phyloP scores from a whole-genome alignment of 2,113 vertebrate genomes.

The Ciconia maguari region DNA sequence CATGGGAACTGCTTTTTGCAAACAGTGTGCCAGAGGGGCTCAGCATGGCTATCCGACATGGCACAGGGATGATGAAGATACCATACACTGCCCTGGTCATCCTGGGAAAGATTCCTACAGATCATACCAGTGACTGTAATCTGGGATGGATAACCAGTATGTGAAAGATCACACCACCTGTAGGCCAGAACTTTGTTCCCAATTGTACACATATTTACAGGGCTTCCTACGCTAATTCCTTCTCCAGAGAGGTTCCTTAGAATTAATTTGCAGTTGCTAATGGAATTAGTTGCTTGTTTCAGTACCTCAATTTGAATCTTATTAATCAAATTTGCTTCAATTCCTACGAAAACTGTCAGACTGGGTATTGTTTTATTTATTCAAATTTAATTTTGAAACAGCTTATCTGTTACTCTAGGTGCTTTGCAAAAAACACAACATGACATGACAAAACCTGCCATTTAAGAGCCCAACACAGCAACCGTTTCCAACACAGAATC shows the following conservation, averaged over 20 bases:
- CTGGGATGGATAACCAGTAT: not conserved
- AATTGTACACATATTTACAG: not conserved
- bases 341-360: not conserved
- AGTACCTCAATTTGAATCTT: conserved; percentile 14
- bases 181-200: not conserved
- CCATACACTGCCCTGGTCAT: not conserved
- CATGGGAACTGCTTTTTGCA: not conserved
- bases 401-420: not conserved
- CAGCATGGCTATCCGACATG: rapidly evolving
- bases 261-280: conserved; percentile 35
- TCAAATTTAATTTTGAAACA: not conserved
- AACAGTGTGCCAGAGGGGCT: not conserved
- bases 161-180: not conserved
- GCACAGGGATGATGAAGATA: not conserved
- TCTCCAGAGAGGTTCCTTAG: not conserved
- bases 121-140: not conserved
- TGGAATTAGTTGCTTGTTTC: conserved; percentile 37
- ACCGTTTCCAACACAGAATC: not conserved
- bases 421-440: not conserved
- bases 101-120: not conserved
- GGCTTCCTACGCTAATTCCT: not conserved
- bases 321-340: conserved; percentile 28
- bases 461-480: not conserved
- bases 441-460: not conserved
- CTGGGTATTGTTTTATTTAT: not conserved